Percentiles rank a stretch among this genome's conserved stretches.
phyloP scores from a whole-genome alignment of 2,113 vertebrate species.

The Macrotis lagotis region DNA sequence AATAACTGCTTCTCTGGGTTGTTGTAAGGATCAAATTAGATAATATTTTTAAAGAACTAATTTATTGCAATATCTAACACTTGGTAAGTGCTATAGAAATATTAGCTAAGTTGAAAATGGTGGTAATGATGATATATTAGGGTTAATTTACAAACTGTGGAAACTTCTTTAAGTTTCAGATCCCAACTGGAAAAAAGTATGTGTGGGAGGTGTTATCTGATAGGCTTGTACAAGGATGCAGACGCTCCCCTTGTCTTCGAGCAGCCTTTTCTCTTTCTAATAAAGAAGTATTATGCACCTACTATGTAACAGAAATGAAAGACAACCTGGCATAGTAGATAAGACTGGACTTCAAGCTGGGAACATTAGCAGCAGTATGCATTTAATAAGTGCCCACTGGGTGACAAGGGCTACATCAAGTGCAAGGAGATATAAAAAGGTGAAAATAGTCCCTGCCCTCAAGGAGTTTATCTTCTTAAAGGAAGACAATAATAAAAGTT shows the following conservation, averaged over 20 bases:
- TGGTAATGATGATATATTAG: background rate
- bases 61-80: background rate
- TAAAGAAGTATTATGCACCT: background rate
- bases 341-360: background rate
- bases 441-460: background rate
- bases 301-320: background rate
- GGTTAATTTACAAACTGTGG: background rate
- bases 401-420: background rate
- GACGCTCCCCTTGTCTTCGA: background rate
- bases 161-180: background rate
- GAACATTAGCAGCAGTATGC: background rate
- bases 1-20: background rate
- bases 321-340: background rate
- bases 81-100: background rate
- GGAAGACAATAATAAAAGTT: background rate
- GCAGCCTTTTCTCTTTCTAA: background rate
- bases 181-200: background rate
- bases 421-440: background rate
- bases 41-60: background rate
- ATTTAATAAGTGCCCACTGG: background rate
- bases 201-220: no score
- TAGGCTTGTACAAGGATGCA: background rate
- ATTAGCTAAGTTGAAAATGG: background rate
- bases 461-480: background rate
- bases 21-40: background rate